Percentiles rank a stretch among this genome's conserved stretches.
phyloP scores from a whole-genome alignment of 2,113 vertebrate genomes.

The Hystrix cristata region DNA sequence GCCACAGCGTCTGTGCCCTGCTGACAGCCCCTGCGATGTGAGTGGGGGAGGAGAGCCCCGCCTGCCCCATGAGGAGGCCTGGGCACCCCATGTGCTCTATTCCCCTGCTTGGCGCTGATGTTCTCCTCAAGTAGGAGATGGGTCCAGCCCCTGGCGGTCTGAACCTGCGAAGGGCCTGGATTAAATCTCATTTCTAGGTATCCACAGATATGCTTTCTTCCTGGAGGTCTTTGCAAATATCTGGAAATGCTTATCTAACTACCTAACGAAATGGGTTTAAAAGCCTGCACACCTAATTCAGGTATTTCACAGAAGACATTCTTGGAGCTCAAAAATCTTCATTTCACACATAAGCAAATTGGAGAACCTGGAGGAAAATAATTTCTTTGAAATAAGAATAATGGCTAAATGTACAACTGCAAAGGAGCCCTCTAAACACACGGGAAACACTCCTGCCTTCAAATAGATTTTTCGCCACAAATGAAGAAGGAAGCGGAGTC shows the following conservation, averaged over 20 bases:
- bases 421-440: not conserved
- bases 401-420: not conserved
- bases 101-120: accelerated
- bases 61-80: not conserved
- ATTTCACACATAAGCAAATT: not conserved
- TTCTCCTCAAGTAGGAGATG: accelerated
- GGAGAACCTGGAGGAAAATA: not conserved
- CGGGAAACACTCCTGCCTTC: not conserved
- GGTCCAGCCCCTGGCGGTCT: not conserved
- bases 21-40: not conserved
- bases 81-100: accelerated
- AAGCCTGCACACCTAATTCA: not conserved
- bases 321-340: not conserved
- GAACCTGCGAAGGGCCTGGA: not conserved
- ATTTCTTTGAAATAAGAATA: not conserved
- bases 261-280: not conserved
- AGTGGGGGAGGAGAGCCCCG: not conserved
- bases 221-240: not conserved
- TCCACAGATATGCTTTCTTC: not conserved
- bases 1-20: accelerated
- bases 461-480: not conserved
- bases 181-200: not conserved
- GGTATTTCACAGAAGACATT: not conserved
- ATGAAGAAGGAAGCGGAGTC: no score
- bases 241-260: not conserved